Percentiles rank a stretch among this genome's conserved stretches.
These are phyloP conservation scores for Acanthoscelides obtectus DNA, from an alignment of 2,888 invertebrate species.

Conservation along the genomic window DNA sequence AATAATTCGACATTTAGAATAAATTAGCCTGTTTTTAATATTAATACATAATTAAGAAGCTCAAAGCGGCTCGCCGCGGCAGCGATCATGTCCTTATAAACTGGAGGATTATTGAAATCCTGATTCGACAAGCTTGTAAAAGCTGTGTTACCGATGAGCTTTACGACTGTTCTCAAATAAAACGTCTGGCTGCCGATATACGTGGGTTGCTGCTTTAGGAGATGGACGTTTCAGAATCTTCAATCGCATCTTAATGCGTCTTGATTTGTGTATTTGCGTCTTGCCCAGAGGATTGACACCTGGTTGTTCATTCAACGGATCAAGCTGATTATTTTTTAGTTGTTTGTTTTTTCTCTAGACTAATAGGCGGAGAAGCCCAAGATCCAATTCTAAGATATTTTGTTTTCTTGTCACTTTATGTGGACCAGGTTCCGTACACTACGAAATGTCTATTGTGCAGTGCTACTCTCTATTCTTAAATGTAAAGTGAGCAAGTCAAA, in stretches of 20 bases:
- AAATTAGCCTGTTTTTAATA: not conserved
- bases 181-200: not conserved
- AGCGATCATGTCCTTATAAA: not conserved
- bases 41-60: not conserved
- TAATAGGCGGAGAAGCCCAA: no score
- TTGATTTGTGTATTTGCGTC: not conserved
- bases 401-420: no score
- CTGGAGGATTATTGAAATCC: not conserved
- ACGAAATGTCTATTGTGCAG: no score
- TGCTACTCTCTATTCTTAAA: no score
- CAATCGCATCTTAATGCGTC: not conserved
- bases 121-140: conserved; percentile 1
- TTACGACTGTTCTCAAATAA: not conserved
- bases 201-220: not conserved
- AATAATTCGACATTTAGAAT: no score
- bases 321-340: not conserved
- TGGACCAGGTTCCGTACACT: no score
- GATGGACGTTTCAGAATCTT: not conserved
- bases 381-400: no score
- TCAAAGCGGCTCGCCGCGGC: not conserved
- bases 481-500: no score
- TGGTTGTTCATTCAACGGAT: not conserved
- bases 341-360: no score
- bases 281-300: not conserved
- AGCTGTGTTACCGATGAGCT: not conserved